These are phyloP conservation scores for Lithophane leautieri DNA, from an alignment of 2,888 invertebrate species.

Conservation along the genomic window DNA sequence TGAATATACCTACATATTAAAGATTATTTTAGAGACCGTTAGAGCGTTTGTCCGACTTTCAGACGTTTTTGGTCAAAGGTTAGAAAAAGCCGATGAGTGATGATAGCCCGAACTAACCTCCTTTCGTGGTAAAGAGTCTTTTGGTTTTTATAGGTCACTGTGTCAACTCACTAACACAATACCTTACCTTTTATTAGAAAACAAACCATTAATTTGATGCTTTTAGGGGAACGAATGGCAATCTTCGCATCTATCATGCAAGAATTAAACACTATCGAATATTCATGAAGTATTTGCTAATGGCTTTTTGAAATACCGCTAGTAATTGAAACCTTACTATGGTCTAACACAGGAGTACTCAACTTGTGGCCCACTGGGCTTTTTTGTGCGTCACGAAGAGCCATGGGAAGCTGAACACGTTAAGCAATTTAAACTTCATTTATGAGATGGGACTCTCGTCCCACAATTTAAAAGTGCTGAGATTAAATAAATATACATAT, in stretches of 20 bases:
- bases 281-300: slow-evolving; percentile 30
- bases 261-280: slow-evolving; percentile 16
- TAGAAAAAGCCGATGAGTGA: slow-evolving; percentile 8
- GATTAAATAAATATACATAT: background rate
- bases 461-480: background rate
- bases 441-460: slow-evolving; percentile 6
- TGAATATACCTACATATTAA: background rate
- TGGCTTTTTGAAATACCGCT: slow-evolving; percentile 10
- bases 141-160: slow-evolving; percentile 36
- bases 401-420: slow-evolving; percentile 9
- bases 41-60: background rate
- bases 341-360: background rate
- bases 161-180: slow-evolving; percentile 26
- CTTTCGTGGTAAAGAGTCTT: slow-evolving; percentile 6
- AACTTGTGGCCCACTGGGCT: background rate
- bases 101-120: slow-evolving; percentile 22
- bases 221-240: slow-evolving; percentile 45
- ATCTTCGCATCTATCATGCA: slow-evolving; percentile 25
- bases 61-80: slow-evolving; percentile 15
- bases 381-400: background rate
- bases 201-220: slow-evolving; percentile 34
- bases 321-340: slow-evolving; percentile 3
- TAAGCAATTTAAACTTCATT: slow-evolving; percentile 37
- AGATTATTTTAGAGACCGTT: background rate
- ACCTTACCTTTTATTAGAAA: slow-evolving; percentile 34